Conservation (phyloP, 2,797 vertebrate genomes). For the Acanthis flammea region DNA sequence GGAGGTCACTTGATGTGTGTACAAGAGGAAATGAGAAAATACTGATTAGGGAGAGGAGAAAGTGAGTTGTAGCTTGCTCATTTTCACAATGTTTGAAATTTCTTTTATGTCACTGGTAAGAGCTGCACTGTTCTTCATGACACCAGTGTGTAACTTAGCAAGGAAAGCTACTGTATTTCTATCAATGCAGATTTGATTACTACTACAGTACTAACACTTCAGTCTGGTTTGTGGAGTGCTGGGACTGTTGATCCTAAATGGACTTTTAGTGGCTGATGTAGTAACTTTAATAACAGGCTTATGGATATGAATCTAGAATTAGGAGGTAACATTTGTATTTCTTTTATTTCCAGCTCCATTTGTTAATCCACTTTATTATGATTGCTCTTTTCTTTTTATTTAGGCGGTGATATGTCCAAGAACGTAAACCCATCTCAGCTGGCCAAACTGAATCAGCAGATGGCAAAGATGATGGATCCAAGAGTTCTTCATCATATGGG, state of each 20-base stretch:
- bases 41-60: neutral
- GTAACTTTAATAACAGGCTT: neutral
- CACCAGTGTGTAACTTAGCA: neutral
- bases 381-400: neutral
- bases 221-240: neutral
- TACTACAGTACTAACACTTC: neutral
- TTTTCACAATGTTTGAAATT: neutral
- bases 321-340: neutral
- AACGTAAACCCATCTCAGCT: conserved; percentile 97
- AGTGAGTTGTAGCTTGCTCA: neutral
- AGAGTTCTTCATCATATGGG: conserved; percentile 98
- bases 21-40: neutral
- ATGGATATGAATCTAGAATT: neutral
- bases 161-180: neutral
- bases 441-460: conserved; percentile 98
- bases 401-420: conserved; percentile 98
- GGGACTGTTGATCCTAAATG: neutral
- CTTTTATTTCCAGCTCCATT: neutral
- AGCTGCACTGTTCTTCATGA: neutral
- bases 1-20: neutral
- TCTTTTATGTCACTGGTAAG: neutral
- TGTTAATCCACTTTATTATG: neutral
- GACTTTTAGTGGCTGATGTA: neutral
- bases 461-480: conserved; percentile 99
- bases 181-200: neutral